phyloP scores from a whole-genome alignment of 2,888 invertebrate genomes.

The Chesias legatella region DNA sequence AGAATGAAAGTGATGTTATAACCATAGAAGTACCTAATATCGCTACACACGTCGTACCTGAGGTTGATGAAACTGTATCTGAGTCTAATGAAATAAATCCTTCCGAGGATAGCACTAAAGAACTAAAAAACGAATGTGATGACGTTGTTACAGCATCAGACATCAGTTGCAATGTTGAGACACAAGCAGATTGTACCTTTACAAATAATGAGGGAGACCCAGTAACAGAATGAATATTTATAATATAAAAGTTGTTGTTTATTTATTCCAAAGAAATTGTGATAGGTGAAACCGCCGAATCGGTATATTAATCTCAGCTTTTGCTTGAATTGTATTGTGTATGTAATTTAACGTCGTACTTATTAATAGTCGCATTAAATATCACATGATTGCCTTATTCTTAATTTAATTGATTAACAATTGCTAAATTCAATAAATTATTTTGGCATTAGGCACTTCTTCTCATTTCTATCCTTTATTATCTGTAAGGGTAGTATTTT shows the following conservation, averaged over 20 bases:
- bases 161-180: constrained; percentile 34
- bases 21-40: constrained; percentile 65
- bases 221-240: constrained; percentile 42
- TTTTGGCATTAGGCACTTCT: constrained; percentile 60
- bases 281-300: constrained; percentile 65
- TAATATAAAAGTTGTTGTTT: constrained; percentile 29
- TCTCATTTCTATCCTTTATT: constrained; percentile 25
- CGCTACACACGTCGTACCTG: constrained; percentile 47
- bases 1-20: constrained; percentile 67
- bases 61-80: constrained; percentile 39
- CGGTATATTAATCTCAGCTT: constrained; percentile 72
- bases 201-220: constrained; percentile 35
- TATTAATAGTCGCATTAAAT: constrained; percentile 69
- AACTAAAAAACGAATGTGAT: constrained; percentile 37
- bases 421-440: constrained; percentile 75
- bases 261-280: constrained; percentile 74
- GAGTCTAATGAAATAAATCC: constrained; percentile 30
- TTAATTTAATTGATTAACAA: constrained; percentile 72
- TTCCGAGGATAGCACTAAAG: constrained; percentile 30
- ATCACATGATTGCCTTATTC: constrained; percentile 78
- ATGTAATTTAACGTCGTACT: constrained; percentile 57
- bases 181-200: constrained; percentile 34
- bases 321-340: constrained; percentile 67
- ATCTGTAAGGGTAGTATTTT: not conserved
- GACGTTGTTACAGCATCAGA: constrained; percentile 34